Percentiles rank a stretch among this genome's conserved stretches.
Evolutionary conservation across 2,113 vertebrate species (phyloP).

Genomic region (Gallinago media): DNA sequence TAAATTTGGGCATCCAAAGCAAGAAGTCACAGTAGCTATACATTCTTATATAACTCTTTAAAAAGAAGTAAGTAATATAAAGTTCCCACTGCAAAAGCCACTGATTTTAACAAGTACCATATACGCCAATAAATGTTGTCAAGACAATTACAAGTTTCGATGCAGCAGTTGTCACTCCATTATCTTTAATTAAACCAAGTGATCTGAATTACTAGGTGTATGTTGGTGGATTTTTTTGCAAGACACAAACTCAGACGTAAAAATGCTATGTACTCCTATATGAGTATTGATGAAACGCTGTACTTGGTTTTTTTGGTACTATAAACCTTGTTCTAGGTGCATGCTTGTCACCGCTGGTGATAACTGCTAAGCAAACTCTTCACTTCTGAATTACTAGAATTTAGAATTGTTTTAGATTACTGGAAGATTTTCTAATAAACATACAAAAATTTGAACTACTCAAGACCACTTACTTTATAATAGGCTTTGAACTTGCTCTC

Average conservation of each 20-base stretch:
- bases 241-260: background rate
- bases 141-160: background rate
- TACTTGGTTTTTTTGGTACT: background rate
- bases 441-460: slow-evolving; percentile 78
- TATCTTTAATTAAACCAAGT: background rate
- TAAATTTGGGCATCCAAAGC: background rate
- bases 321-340: slow-evolving; percentile 27
- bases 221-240: background rate
- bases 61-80: background rate
- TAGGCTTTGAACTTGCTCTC: slow-evolving; percentile 54
- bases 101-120: background rate
- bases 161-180: background rate
- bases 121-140: background rate
- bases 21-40: background rate
- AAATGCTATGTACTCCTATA: background rate
- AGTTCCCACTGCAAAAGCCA: background rate
- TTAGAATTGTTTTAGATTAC: slow-evolving; percentile 37
- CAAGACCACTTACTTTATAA: slow-evolving; percentile 77
- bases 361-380: slow-evolving; percentile 51
- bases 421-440: slow-evolving; percentile 61
- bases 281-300: background rate
- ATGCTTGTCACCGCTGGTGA: slow-evolving; percentile 7
- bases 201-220: background rate
- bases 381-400: slow-evolving; percentile 40
- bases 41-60: background rate